Evolutionary conservation across 2,888 invertebrate genomes (phyloP).

Genomic region (Lumbricus terrestris): DNA sequence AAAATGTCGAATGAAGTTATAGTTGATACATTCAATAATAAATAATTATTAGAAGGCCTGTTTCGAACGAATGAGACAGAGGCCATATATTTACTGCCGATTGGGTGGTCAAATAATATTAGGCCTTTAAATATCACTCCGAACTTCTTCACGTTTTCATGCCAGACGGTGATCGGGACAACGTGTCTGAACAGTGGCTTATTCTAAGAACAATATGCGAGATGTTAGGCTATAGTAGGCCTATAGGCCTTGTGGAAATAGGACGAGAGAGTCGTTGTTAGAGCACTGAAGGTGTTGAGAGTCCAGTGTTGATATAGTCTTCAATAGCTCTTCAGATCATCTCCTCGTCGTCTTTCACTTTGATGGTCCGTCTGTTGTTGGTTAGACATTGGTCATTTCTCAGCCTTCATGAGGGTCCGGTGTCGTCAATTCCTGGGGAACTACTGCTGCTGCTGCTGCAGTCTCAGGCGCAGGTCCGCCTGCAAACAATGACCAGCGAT

Average conservation of each 20-base stretch:
- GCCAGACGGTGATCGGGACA: background rate
- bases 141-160: background rate
- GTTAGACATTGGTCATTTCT: background rate
- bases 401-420: background rate
- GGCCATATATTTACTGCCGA: background rate
- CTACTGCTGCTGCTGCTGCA: too few relatives aligned
- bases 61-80: background rate
- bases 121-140: too few relatives aligned
- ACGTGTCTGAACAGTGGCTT: background rate
- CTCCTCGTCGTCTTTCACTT: background rate
- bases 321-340: too few relatives aligned
- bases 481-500: background rate
- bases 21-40: too few relatives aligned
- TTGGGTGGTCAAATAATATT: background rate
- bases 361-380: background rate
- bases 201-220: background rate
- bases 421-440: background rate
- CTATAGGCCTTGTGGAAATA: background rate
- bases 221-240: background rate
- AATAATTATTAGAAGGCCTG: background rate
- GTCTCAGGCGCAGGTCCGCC: background rate
- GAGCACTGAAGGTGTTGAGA: background rate
- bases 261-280: background rate
- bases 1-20: background rate
- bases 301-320: background rate